Base-by-base conservation (phyloP, 2,888 invertebrate genomes). In the Troglohyphantes excavatus region DNA sequence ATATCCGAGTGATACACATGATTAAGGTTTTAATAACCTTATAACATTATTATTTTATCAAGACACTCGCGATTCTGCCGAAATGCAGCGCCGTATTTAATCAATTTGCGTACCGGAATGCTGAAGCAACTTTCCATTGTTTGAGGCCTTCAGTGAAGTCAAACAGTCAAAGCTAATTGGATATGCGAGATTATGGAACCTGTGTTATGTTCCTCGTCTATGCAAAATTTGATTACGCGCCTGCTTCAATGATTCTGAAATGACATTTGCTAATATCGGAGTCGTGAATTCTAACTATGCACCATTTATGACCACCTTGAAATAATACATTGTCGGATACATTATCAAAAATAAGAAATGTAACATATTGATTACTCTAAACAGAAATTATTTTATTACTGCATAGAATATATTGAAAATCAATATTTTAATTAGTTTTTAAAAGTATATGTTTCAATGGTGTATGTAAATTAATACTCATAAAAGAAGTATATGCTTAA, bases 141-240 rank as follows among this genome's bases (percentile, higher is more conserved):
- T 65, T 23, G 26, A 23, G 26, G 26, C 26, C 65, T 65, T 23
- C n/a, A 33, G 68, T 11, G 29, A 29, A 68, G 33, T 53, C 29
- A 68, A n/a, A 33, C 68, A 68, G 13, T 17, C 27, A 29, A 6
- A 68, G 33, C 33, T 76, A 76, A 76, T 63, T 39, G 39, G 61
- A 76, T 63, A 21, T 39, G 19, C 26, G 29, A 59, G 63, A 76
- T 76, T 76, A 39, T 21, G 19, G 63, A 3, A n/a, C 33, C 29
- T 59, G 61, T 61, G 29, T 76, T 61, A 39, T 61, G 29, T 63
- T 76, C 61, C 76, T 33, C 59, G 33, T 19, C 59, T 61, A 39
- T 76, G 33, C 27, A 61, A 63, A 76, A 76, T 29, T 27, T 63
- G 76, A 63, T 76, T 59, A 76, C 21, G 23, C 19, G 33, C 33